phyloP scores from a whole-genome alignment of 2,797 vertebrate genomes.

The Sebastes nivosus region DNA sequence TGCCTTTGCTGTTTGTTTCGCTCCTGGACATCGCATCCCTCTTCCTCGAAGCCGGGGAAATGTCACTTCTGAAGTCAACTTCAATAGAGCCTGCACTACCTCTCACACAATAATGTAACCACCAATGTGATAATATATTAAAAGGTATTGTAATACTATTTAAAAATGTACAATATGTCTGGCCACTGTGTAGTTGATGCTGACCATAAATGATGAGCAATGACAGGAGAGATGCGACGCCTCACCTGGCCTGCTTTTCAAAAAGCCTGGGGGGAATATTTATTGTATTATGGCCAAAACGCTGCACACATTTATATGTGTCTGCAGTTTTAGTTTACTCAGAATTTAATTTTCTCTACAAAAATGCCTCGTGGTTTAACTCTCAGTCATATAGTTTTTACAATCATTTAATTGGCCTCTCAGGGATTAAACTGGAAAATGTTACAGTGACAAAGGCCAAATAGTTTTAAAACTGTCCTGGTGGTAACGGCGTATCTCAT shows the following conservation, averaged over 20 bases:
- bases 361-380: slow-evolving; percentile 18
- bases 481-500: background rate
- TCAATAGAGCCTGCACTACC: background rate
- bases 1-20: slow-evolving; percentile 17
- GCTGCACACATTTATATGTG: slow-evolving; percentile 7
- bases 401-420: slow-evolving; percentile 66
- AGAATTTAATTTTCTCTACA: slow-evolving; percentile 15
- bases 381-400: slow-evolving; percentile 29
- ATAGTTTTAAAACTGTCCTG: slow-evolving; percentile 34
- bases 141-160: background rate
- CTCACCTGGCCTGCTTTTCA: slow-evolving; percentile 1
- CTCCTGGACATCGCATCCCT: slow-evolving; percentile 5
- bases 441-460: slow-evolving; percentile 54
- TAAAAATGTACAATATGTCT: background rate
- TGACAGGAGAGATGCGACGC: background rate
- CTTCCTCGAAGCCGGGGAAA: slow-evolving; percentile 3
- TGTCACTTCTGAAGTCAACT: slow-evolving; percentile 8
- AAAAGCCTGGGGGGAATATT: background rate
- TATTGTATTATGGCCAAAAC: slow-evolving; percentile 1
- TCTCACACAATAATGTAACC: background rate
- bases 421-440: slow-evolving; percentile 50
- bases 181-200: background rate
- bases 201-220: background rate
- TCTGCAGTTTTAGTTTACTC: slow-evolving; percentile 1
- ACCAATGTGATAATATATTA: background rate